Percentiles rank a stretch among this genome's conserved stretches.
These are phyloP conservation scores for Sporophila hypoxantha DNA, from an alignment of 2,113 vertebrate genomes.

Conservation along the genomic window DNA sequence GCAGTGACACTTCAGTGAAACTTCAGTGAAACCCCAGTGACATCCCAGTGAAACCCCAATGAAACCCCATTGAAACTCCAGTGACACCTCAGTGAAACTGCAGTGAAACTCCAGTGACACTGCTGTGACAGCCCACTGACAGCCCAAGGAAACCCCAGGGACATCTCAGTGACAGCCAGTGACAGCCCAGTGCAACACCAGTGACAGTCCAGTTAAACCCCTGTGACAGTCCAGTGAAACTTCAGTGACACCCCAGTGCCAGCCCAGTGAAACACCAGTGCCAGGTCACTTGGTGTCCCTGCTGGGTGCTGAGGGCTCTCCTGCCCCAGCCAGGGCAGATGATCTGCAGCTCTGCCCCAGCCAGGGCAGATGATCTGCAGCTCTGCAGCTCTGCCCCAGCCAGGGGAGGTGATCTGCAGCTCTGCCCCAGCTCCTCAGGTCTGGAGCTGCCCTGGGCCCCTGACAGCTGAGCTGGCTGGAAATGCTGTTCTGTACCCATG, in stretches of 20 bases:
- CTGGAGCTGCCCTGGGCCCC: background rate
- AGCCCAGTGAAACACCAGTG: background rate
- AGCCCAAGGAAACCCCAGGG: too few species aligned
- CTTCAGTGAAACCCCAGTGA: background rate
- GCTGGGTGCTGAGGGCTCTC: background rate
- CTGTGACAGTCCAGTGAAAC: rapidly evolving
- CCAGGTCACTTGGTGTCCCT: background rate
- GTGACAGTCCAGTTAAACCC: rapidly evolving
- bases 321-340: too few species aligned
- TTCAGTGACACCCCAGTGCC: rapidly evolving
- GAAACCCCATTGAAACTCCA: rapidly evolving
- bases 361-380: too few species aligned
- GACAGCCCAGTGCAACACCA: rapidly evolving
- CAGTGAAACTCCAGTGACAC: background rate
- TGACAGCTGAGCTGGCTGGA: background rate
- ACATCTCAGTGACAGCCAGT: background rate
- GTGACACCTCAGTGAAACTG: too few species aligned
- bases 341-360: background rate
- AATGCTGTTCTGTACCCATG: rapidly evolving
- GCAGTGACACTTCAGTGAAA: background rate
- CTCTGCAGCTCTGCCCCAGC: too few species aligned
- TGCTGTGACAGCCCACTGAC: too few species aligned
- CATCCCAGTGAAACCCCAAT: too few species aligned
- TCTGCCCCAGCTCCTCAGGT: background rate
- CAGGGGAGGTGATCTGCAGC: background rate